These are phyloP conservation scores for Stegastes partitus DNA, from an alignment of 2,113 vertebrate genomes.

Conservation along the genomic window DNA sequence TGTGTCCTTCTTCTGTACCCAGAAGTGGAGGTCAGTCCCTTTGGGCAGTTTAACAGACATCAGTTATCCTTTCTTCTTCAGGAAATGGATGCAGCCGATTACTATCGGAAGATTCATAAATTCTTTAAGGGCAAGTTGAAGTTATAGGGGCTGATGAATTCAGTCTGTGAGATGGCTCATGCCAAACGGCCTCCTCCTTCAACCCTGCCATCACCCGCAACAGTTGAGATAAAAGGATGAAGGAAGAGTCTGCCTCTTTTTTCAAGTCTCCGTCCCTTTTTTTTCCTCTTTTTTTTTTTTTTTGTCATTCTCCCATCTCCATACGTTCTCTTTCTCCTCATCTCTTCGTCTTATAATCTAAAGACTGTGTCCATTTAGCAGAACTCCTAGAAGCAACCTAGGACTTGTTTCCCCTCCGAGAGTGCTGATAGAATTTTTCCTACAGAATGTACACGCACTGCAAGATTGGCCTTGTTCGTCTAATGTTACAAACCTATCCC, in stretches of 20 bases:
- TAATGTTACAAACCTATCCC: conserved; percentile 57
- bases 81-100: conserved; percentile 91
- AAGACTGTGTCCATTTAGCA: conserved; percentile 59
- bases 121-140: conserved; percentile 89
- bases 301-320: conserved; percentile 11
- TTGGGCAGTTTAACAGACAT: conserved; percentile 90
- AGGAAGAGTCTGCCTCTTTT: conserved; percentile 50
- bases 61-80: conserved; percentile 88
- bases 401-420: conserved; percentile 25
- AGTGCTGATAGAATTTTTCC: conserved; percentile 38
- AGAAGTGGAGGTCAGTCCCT: conserved; percentile 89
- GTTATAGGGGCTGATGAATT: conserved; percentile 86
- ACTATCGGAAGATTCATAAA: conserved; percentile 91
- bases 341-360: conserved; percentile 32
- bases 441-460: conserved; percentile 24
- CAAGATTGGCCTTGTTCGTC: conserved; percentile 53
- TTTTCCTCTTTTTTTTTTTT: conserved; percentile 5
- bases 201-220: conserved; percentile 40
- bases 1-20: conserved; percentile 52
- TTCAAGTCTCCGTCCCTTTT: conserved; percentile 22
- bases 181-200: conserved; percentile 68
- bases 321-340: conserved; percentile 14
- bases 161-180: conserved; percentile 79
- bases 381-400: conserved; percentile 39
- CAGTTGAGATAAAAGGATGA: conserved; percentile 65